Evolutionary conservation across 2,888 invertebrate genomes (phyloP).

Genomic region (Amphimallon solstitiale): DNA sequence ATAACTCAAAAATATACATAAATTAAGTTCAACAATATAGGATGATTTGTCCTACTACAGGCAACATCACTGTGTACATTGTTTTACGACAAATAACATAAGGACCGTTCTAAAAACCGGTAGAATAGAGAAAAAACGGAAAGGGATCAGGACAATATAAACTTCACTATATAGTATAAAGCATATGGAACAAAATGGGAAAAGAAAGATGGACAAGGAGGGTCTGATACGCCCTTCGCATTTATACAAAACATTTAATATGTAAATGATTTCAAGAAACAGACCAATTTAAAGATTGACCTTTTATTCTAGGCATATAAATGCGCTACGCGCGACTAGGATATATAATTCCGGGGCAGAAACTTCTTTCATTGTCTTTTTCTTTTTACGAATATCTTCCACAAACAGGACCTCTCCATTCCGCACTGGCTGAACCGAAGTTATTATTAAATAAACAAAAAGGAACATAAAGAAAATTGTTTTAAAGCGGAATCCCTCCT

Average conservation of each 20-base stretch:
- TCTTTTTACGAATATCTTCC: not conserved
- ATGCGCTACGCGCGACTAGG: slow-evolving; percentile 50
- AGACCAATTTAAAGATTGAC: slow-evolving; percentile 50
- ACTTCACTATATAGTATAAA: slow-evolving; percentile 30
- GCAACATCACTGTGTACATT: not conserved
- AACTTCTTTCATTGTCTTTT: slow-evolving; percentile 31
- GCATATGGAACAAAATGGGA: slow-evolving; percentile 30
- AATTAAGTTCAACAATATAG: slow-evolving; percentile 9
- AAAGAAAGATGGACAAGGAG: slow-evolving; percentile 16
- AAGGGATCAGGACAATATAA: slow-evolving; percentile 22
- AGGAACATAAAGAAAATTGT: too few species aligned
- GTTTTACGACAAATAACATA: slow-evolving; percentile 37
- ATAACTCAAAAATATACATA: slow-evolving; percentile 13
- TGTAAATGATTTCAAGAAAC: slow-evolving; percentile 45
- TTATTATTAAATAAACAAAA: too few species aligned
- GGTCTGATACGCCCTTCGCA: slow-evolving; percentile 29
- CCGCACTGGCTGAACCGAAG: too few species aligned
- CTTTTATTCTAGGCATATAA: slow-evolving; percentile 51
- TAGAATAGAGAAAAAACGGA: slow-evolving; percentile 47
- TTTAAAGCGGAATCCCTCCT: too few species aligned
- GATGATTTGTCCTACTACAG: not conserved
- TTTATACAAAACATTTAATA: slow-evolving; percentile 49
- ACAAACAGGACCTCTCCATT: too few species aligned
- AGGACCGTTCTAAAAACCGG: slow-evolving; percentile 44
- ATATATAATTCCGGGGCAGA: slow-evolving; percentile 45